Evolutionary conservation across 1,140 invertebrate species (phyloP).

Genomic region (Octopus sinensis): DNA sequence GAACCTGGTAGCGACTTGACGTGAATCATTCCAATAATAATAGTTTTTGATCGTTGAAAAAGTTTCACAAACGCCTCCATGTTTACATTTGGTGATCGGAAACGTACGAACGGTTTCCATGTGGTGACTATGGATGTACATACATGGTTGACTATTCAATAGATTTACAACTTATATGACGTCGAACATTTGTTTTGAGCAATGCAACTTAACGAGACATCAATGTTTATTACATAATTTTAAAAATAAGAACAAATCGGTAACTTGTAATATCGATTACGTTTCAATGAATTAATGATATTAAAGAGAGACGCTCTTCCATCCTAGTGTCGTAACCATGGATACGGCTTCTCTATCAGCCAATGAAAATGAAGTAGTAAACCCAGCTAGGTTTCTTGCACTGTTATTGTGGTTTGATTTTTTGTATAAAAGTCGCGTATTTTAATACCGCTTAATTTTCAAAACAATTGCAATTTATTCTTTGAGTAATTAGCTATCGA

Average conservation of each 20-base stretch:
- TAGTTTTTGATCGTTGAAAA: conserved; percentile 35
- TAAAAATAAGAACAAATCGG: too few species aligned
- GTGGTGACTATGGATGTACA: too few species aligned
- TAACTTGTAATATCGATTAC: too few species aligned
- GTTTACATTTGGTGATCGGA: background rate
- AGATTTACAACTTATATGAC: too few species aligned
- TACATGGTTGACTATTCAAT: too few species aligned
- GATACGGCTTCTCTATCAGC: conserved; percentile 24
- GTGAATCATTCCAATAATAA: conserved; percentile 76
- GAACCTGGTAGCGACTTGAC: conserved; percentile 69
- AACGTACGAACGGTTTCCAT: conserved; percentile 13
- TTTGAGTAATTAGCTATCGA: conserved; percentile 15
- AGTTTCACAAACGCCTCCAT: conserved; percentile 30
- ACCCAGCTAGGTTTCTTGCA: background rate
- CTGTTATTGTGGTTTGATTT: conserved; percentile 12
- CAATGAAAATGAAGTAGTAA: conserved; percentile 24
- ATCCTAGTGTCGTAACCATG: conserved; percentile 6
- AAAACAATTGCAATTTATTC: background rate
- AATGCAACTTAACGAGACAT: too few species aligned
- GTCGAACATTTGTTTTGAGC: too few species aligned
- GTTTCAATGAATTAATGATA: too few species aligned
- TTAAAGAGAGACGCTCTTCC: background rate
- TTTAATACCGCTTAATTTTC: conserved; percentile 34
- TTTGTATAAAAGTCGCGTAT: conserved; percentile 20
- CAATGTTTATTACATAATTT: too few species aligned